Percentiles rank a stretch among this genome's conserved stretches.
These are phyloP conservation scores for Nasonia giraulti DNA, from an alignment of 1,140 invertebrate genomes.

Conservation along the genomic window DNA sequence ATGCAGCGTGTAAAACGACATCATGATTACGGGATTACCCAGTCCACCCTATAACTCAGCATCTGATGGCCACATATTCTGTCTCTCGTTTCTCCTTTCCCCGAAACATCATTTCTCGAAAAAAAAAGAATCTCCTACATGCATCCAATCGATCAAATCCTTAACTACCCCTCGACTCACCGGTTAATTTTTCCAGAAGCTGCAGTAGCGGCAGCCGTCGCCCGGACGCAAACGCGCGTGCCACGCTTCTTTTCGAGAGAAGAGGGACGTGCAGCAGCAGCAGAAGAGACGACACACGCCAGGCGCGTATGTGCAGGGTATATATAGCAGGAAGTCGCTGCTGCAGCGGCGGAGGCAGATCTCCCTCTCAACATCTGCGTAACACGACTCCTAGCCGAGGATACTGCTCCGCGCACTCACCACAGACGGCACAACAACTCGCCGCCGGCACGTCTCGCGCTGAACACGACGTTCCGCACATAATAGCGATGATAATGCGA, in stretches of 20 bases:
- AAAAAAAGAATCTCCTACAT: not conserved
- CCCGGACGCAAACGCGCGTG: too few species aligned
- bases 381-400: not conserved
- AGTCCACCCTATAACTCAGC: not conserved
- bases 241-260: too few species aligned
- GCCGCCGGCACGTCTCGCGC: too few species aligned
- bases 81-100: not conserved
- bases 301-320: not conserved
- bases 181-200: not conserved
- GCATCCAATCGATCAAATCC: not conserved
- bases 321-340: not conserved
- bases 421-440: slow-evolving; percentile 2
- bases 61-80: not conserved
- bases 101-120: not conserved
- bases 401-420: not conserved
- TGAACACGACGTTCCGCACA: too few species aligned
- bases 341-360: not conserved
- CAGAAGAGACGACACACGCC: too few species aligned
- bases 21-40: not conserved
- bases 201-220: too few species aligned
- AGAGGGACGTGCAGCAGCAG: too few species aligned
- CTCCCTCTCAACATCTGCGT: not conserved
- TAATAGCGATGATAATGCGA: too few species aligned
- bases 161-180: not conserved
- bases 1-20: not conserved